Conservation (phyloP, 2,797 vertebrate species). For the Manis javanica region DNA sequence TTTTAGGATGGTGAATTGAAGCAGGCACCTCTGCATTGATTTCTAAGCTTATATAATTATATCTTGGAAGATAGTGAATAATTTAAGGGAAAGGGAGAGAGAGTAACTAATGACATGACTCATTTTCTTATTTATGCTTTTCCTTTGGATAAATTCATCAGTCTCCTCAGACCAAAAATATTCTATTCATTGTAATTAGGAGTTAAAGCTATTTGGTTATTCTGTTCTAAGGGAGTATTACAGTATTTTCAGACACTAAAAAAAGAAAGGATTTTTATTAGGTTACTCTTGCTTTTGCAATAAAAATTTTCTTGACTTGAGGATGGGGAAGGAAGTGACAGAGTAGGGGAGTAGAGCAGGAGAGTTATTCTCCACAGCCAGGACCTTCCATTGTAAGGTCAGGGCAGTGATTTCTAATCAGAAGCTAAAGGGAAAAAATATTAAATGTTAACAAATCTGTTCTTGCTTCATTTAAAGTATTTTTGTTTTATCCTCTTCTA, state of each 20-base stretch:
- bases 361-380: background rate
- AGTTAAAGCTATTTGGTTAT: background rate
- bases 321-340: background rate
- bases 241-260: background rate
- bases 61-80: background rate
- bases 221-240: background rate
- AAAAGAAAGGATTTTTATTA: conserved; percentile 6
- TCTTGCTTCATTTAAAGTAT: background rate
- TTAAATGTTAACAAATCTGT: background rate
- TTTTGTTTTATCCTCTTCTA: conserved; percentile 44
- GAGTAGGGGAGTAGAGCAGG: background rate
- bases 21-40: background rate
- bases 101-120: background rate
- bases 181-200: background rate
- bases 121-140: conserved; percentile 27
- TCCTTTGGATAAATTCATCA: conserved; percentile 30
- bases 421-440: conserved; percentile 25
- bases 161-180: background rate
- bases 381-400: background rate
- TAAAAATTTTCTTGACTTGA: background rate
- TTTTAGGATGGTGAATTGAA: conserved; percentile 15
- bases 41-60: background rate
- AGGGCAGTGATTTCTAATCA: conserved; percentile 8
- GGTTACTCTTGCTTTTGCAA: background rate
- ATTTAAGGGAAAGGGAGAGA: background rate